Percentiles rank a stretch among this genome's conserved stretches.
Evolutionary conservation across 2,888 invertebrate species (phyloP).

Genomic region (Hymenopus coronatus): DNA sequence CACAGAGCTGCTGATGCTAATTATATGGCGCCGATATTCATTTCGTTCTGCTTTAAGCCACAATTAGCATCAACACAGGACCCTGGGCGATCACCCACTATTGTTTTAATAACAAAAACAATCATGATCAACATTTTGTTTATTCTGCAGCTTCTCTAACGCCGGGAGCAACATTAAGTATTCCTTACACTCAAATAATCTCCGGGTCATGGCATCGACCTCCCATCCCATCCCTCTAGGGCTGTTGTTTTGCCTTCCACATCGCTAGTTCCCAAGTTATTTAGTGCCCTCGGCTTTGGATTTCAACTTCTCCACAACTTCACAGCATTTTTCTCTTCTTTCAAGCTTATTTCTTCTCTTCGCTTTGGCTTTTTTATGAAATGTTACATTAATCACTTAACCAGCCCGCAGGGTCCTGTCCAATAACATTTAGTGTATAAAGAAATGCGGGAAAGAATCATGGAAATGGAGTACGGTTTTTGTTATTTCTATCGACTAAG

Average conservation of each 20-base stretch:
- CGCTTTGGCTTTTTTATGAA: not conserved
- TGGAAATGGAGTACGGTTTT: not conserved
- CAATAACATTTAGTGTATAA: conserved; percentile 11
- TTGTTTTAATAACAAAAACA: not conserved
- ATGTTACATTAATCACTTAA: conserved; percentile 18
- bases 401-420: not conserved
- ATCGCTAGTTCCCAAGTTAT: not conserved
- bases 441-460: not conserved
- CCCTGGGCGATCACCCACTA: not conserved
- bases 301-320: not conserved
- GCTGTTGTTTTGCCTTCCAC: not conserved
- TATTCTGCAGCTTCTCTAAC: not conserved
- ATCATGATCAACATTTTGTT: not conserved
- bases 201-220: not conserved
- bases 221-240: not conserved
- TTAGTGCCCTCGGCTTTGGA: not conserved
- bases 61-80: not conserved
- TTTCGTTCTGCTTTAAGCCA: not conserved
- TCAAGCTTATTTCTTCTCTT: not conserved
- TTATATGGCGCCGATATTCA: not conserved
- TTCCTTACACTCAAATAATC: not conserved
- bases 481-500: not conserved
- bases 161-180: not conserved
- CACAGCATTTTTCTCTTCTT: not conserved
- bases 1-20: not conserved